These are phyloP conservation scores for Ophiothrix spiculata DNA, from an alignment of 35 echinoderm and acorn worm species.

Conservation along the genomic window DNA sequence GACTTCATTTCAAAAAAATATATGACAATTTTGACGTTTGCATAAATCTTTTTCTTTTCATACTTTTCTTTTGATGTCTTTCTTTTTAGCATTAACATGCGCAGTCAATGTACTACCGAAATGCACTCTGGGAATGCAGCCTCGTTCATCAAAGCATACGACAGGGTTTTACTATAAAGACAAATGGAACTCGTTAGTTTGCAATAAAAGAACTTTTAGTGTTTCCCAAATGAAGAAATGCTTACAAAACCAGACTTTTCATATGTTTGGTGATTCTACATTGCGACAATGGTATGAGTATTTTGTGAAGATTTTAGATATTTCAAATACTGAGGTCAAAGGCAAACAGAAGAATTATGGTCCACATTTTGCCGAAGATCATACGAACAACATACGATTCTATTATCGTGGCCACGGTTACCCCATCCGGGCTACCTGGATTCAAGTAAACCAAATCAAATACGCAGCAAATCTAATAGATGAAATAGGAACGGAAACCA, in stretches of 20 bases:
- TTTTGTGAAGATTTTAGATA: neutral
- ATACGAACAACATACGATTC: neutral
- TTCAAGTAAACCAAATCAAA: neutral
- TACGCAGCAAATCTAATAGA: constrained; percentile 31
- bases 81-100: too few relatives aligned
- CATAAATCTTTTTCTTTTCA: too few relatives aligned
- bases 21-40: too few relatives aligned
- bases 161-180: constrained; percentile 33
- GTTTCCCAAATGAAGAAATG: neutral
- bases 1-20: too few relatives aligned
- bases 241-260: neutral
- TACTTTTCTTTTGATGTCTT: too few relatives aligned
- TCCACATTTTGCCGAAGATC: constrained; percentile 9
- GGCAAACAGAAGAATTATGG: neutral
- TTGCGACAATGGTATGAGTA: constrained; percentile 48
- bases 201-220: neutral
- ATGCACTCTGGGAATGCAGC: too few relatives aligned
- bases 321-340: neutral
- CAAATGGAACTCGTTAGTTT: constrained; percentile 23
- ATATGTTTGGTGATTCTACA: constrained; percentile 36
- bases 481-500: neutral
- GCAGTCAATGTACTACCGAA: too few relatives aligned
- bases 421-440: constrained; percentile 26
- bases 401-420: constrained; percentile 26
- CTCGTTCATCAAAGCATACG: neutral